A percentile compares a stretch with the other conserved stretches of the same genome.
These are phyloP conservation scores for Nansenia antarctica DNA, from an alignment of 2,113 vertebrate species.

Conservation along the genomic window DNA sequence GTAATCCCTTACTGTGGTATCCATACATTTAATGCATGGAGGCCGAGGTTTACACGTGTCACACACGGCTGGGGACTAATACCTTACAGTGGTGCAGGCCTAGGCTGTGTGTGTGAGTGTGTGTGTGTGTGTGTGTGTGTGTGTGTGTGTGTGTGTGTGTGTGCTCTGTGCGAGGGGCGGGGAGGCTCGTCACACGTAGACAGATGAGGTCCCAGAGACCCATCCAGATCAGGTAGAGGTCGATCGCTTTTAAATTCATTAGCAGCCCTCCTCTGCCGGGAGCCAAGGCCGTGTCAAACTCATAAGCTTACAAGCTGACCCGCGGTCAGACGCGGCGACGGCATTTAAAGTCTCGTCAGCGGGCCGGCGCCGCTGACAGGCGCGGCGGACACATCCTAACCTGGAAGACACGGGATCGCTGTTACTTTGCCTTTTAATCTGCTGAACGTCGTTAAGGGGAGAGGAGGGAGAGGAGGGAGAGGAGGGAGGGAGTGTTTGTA, in stretches of 20 bases:
- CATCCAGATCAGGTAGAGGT: background rate
- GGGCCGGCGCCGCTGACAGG: background rate
- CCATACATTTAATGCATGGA: slow-evolving; percentile 41
- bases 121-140: too few relatives aligned
- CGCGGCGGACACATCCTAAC: slow-evolving; percentile 18
- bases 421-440: slow-evolving; percentile 45
- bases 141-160: too few relatives aligned
- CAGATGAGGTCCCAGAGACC: background rate
- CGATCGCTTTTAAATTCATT: slow-evolving; percentile 16
- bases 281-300: slow-evolving; percentile 1
- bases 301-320: slow-evolving; percentile 6
- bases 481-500: too few relatives aligned
- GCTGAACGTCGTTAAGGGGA: slow-evolving; percentile 15
- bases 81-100: too few relatives aligned
- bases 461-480: too few relatives aligned
- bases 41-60: slow-evolving; percentile 14
- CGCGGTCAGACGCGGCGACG: slow-evolving; percentile 9
- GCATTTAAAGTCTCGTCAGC: slow-evolving; percentile 25
- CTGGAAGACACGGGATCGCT: slow-evolving; percentile 19
- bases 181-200: background rate
- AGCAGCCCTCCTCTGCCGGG: background rate
- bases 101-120: too few relatives aligned
- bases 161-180: background rate
- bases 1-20: slow-evolving; percentile 50
- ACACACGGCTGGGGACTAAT: background rate